Evolutionary conservation across 2,113 vertebrate genomes (phyloP).

Genomic region (Gobio gobio): DNA sequence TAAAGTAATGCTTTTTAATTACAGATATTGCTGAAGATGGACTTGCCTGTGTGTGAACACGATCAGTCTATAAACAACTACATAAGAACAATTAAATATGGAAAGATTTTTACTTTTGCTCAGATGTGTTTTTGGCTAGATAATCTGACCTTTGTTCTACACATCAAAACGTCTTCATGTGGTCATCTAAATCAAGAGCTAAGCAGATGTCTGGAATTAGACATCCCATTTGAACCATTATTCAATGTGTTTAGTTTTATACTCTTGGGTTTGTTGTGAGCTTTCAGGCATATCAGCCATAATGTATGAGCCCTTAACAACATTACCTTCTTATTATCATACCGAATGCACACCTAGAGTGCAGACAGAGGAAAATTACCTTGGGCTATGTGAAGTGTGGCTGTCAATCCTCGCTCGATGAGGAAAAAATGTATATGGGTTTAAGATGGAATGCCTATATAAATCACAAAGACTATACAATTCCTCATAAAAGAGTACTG

Average conservation of each 20-base stretch:
- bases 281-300: constrained; percentile 66
- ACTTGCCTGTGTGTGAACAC: background rate
- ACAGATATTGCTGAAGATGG: background rate
- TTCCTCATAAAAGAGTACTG: background rate
- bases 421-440: constrained; percentile 10
- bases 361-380: constrained; percentile 63
- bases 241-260: constrained; percentile 53
- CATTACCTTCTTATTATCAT: constrained; percentile 72
- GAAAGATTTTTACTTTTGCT: background rate
- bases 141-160: background rate
- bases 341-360: constrained; percentile 62
- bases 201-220: background rate
- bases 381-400: constrained; percentile 63
- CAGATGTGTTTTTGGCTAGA: background rate
- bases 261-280: constrained; percentile 55
- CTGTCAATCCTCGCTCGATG: constrained; percentile 59
- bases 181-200: background rate
- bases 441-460: constrained; percentile 3
- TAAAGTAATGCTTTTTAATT: background rate
- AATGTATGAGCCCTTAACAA: constrained; percentile 73
- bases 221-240: constrained; percentile 60
- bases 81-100: background rate
- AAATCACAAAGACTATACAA: background rate
- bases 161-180: background rate
- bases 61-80: background rate